phyloP scores from a whole-genome alignment of 1,140 invertebrate species.

The Macrotrachela quadricornifera region DNA sequence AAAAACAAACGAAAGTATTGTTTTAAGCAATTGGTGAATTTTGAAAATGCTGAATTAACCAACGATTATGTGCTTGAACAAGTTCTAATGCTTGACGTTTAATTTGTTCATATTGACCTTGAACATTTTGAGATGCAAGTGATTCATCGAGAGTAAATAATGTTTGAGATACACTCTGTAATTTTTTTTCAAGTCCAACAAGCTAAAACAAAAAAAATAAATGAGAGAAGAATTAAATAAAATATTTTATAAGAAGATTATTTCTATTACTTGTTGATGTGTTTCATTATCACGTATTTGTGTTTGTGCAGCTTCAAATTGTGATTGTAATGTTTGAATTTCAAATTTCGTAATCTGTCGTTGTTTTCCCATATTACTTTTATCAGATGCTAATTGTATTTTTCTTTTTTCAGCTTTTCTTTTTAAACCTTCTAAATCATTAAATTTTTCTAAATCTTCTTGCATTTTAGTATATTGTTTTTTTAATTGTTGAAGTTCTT shows the following conservation, averaged over 20 bases:
- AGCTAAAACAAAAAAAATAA: background rate
- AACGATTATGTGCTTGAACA: constrained; percentile 3
- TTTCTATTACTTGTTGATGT: constrained; percentile 2
- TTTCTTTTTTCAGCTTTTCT: constrained; percentile 1
- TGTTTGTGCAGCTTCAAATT: constrained; percentile 2
- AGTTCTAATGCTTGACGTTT: constrained; percentile 3
- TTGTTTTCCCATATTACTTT: background rate
- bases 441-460: constrained; percentile 2
- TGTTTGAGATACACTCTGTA: constrained; percentile 2
- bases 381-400: constrained; percentile 1
- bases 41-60: background rate
- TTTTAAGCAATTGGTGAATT: too few relatives aligned
- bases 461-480: constrained; percentile 5
- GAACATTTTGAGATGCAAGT: background rate
- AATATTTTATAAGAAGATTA: too few relatives aligned
- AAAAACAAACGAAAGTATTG: too few relatives aligned
- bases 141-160: constrained; percentile 2
- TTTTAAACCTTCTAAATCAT: constrained; percentile 2
- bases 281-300: constrained; percentile 7
- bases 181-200: constrained; percentile 6
- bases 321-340: background rate
- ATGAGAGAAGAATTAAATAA: background rate
- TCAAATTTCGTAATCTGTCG: background rate
- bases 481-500: constrained; percentile 3
- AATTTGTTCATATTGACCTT: constrained; percentile 3